Evolutionary conservation across 1,140 invertebrate genomes (phyloP), one percentile per base, ranked within the genome.

Genomic region (Drosophila neocordata): DNA sequence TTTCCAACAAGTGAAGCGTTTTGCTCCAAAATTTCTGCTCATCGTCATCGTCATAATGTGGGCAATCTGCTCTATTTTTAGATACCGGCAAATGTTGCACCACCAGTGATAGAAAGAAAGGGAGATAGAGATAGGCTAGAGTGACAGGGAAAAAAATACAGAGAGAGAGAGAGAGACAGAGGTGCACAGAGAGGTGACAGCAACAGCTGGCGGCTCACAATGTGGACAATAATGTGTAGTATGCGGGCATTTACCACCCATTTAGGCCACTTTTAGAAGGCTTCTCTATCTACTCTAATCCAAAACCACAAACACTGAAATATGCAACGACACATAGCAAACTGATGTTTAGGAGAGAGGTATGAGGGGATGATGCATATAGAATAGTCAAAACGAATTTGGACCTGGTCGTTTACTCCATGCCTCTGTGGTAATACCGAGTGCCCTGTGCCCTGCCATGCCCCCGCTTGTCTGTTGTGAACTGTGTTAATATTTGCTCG

Each of bases 21-120:
- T 61, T 48, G 67, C 69, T 73, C 78, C 78, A 64, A 84, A 70
- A 65, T 72, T 77, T 66, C 65, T 59, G 68, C 65, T 72, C 64
- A 73, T 67, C 74, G 67, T 24, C 41, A 44, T 7, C 56, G 70
- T 74, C 74, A 72, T 85, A 81, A 87, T 85, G 82, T 87, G 82
- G 82, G 82, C 82, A 87, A 87, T 87, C 78, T 88, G 82, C 48
- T 81, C 83, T 87, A 87, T 87, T 88, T 87, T 82, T 87, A 82
- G 75, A 67, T 64, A 41, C n/a, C 57, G 18, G 31, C 55, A 20
- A 62, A 66, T 53, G 57, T 69, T 69, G 71, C 62, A 69, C 52
- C 57, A 22, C 27, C 70, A 63, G 11, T 3, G 3, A 48, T 3
- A 48, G 41, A 65, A 59, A 67, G 4, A 31, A 3, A 38, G 18